Conservation (phyloP, 2,888 invertebrate species). For the Sylvicola fuscatus region DNA sequence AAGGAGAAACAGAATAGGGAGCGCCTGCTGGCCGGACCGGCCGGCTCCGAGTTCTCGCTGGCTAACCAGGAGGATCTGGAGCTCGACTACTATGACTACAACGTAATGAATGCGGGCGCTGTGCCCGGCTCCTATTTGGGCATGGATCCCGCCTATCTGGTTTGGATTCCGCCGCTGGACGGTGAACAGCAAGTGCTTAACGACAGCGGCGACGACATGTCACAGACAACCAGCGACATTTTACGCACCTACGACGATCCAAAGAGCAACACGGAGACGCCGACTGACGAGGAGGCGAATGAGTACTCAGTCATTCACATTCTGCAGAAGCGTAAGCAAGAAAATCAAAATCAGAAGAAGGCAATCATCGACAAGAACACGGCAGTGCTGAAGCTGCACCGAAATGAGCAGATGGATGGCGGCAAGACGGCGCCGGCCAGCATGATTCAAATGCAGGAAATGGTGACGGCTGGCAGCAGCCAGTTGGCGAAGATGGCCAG, state of each 20-base stretch:
- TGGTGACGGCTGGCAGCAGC: too few species aligned
- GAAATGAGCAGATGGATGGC: too few species aligned
- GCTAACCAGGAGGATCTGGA: constrained; percentile 56
- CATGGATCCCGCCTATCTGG: constrained; percentile 74
- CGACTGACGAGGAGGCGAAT: constrained; percentile 29
- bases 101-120: constrained; percentile 63
- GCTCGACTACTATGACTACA: constrained; percentile 75
- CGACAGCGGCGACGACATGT: not conserved
- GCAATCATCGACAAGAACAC: constrained; percentile 10
- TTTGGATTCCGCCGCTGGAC: constrained; percentile 70
- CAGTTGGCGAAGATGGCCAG: too few species aligned
- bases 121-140: constrained; percentile 72
- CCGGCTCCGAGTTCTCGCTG: constrained; percentile 57
- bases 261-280: constrained; percentile 45
- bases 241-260: constrained; percentile 22
- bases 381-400: too few species aligned
- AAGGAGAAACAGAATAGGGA: constrained; percentile 63
- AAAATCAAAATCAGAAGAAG: constrained; percentile 18
- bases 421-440: too few species aligned
- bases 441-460: too few species aligned
- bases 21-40: constrained; percentile 35
- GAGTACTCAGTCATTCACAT: too few species aligned
- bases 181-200: constrained; percentile 27
- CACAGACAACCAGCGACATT: too few species aligned
- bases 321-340: constrained; percentile 23